Evolutionary conservation across 2,113 vertebrate species (phyloP).

Genomic region (Strigops habroptila): DNA sequence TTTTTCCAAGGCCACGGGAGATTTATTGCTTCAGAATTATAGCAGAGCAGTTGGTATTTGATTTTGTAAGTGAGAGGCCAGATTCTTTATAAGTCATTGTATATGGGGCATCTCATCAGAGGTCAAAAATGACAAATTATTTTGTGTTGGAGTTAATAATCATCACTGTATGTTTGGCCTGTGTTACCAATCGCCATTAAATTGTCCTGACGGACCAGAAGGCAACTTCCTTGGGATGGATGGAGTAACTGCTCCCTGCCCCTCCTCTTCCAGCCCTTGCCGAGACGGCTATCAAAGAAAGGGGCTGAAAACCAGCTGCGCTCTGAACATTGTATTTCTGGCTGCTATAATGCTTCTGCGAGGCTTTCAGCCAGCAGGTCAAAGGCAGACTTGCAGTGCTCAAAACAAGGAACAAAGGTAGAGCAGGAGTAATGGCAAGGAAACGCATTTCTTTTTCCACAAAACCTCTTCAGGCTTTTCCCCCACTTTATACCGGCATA

Average conservation of each 20-base stretch:
- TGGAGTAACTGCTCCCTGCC: neutral
- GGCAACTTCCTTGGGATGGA: neutral
- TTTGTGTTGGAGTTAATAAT: neutral
- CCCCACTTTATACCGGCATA: neutral
- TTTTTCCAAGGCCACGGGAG: neutral
- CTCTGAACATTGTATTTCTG: conserved; percentile 13
- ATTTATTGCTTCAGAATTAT: conserved; percentile 1
- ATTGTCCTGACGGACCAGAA: neutral
- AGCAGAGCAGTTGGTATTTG: neutral
- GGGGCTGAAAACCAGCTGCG: neutral
- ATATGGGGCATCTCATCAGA: neutral
- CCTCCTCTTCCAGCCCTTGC: neutral
- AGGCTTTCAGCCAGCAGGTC: neutral
- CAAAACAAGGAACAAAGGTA: neutral
- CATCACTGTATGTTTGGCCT: neutral
- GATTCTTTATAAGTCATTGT: neutral
- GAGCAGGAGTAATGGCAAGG: neutral
- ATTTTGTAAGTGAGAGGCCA: neutral
- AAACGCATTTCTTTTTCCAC: neutral
- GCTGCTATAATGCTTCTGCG: neutral
- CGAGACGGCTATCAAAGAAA: neutral
- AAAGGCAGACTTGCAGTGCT: neutral
- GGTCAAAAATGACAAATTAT: conserved; percentile 1
- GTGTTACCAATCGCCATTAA: neutral
- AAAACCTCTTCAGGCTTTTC: neutral